phyloP scores from a whole-genome alignment of 2,888 invertebrate species.

The Ophioninae sp. region DNA sequence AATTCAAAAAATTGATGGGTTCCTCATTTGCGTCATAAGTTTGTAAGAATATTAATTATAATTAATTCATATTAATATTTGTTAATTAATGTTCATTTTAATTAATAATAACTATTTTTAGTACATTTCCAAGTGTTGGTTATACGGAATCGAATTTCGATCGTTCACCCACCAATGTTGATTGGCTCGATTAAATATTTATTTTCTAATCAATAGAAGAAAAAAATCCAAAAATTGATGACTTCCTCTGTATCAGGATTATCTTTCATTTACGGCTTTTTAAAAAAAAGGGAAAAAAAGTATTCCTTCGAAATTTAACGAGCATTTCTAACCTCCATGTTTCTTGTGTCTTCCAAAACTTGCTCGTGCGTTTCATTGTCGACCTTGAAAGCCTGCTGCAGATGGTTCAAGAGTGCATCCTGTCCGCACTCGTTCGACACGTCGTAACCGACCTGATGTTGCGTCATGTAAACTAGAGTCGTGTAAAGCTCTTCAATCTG shows the following conservation, averaged over 20 bases:
- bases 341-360: conserved; percentile 87
- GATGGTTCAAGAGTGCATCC: conserved; percentile 87
- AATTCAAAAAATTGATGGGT: too few relatives aligned
- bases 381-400: conserved; percentile 91
- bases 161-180: too few relatives aligned
- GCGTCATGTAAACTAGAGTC: conserved; percentile 91
- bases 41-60: too few relatives aligned
- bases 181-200: too few relatives aligned
- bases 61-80: too few relatives aligned
- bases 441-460: conserved; percentile 92
- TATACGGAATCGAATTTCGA: too few relatives aligned
- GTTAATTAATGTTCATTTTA: too few relatives aligned
- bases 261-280: not conserved
- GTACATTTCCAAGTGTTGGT: too few relatives aligned
- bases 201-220: not conserved
- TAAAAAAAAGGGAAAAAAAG: not conserved
- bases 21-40: too few relatives aligned
- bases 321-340: conserved; percentile 84
- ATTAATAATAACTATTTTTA: too few relatives aligned
- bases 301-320: not conserved
- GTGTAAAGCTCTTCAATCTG: conserved; percentile 94
- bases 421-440: conserved; percentile 87
- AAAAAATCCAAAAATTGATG: too few relatives aligned
- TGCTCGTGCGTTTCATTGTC: conserved; percentile 89
- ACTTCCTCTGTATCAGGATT: too few relatives aligned